Evolutionary conservation across 2,113 vertebrate genomes (phyloP), one percentile per base, ranked within the genome.

Genomic region (Sitta europaea): DNA sequence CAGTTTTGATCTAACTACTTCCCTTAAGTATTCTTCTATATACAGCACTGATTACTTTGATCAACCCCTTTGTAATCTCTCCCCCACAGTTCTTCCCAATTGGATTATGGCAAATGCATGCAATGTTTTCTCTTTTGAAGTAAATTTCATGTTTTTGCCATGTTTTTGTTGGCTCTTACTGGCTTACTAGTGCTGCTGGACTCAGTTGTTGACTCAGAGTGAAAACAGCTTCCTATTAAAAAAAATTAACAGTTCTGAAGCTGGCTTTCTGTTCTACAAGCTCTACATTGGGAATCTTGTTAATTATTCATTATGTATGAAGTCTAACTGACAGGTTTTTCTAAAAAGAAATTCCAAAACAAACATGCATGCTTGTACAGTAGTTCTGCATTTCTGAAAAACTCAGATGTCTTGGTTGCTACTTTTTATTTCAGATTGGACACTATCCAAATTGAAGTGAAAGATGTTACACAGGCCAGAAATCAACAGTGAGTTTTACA

Each of bases 141-240:
- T 17, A 72, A 65, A 70, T 79, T 58, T 68, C 85, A 55, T 24
- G 42, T 22, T 68, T 82, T 94, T 62, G 57, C 58, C 72, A 59
- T 84, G 88, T 76, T 97, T 92, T 78, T 74, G 29, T 90, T 96
- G 93, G 88, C 90, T 92, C 21, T 73, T 31, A 65, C 14, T n/a
- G 20, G 38, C 50, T 93, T 72, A 79, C 58, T 71, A 63, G 36
- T 62, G 50, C 71, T 79, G 78, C 66, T 73, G 78, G 50, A 70
- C 12, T 11, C 3, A 48, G 3, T 40, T 75, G 71, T 75, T 74
- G 76, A 92, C 43, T 86, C 86, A 57, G 54, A 76, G 19, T 11
- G 22, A 79, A 75, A 79, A 38, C 35, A 79, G 67, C 33, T 85
- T 94, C 84, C 90, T 88, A 72, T 58, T 59, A 42, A 93, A 92